Evolutionary conservation across 1,140 invertebrate species (phyloP).

Genomic region (Procambarus clarkii): DNA sequence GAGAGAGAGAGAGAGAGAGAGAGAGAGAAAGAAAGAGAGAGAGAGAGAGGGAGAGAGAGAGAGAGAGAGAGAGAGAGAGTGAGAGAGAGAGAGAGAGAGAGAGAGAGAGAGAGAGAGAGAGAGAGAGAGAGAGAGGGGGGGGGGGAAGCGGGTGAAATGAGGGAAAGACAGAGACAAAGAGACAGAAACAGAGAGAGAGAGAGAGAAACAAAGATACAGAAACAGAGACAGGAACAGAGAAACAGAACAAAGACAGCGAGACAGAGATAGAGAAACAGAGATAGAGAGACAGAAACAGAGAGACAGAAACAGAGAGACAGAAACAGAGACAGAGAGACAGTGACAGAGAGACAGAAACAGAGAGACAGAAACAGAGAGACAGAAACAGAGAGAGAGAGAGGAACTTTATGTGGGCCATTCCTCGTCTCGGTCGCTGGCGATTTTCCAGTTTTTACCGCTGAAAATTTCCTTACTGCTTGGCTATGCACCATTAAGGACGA

Average conservation of each 20-base stretch:
- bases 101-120: not conserved
- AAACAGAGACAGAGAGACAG: not conserved
- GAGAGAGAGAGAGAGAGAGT: not conserved
- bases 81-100: not conserved
- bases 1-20: not conserved
- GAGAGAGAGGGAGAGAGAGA: no score
- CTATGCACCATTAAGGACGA: constrained; percentile 65
- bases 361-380: not conserved
- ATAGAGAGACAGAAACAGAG: no score
- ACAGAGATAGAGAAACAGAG: no score
- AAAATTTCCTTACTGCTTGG: constrained; percentile 67
- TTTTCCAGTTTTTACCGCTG: constrained; percentile 61
- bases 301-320: not conserved
- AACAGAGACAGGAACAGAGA: no score
- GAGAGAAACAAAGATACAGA: no score
- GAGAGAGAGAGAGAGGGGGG: constrained; percentile 17
- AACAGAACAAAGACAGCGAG: no score
- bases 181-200: no score
- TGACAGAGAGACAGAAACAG: not conserved
- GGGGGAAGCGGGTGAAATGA: not conserved
- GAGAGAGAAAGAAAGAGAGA: not conserved
- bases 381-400: not conserved
- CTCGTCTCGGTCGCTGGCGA: not conserved
- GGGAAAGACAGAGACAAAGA: not conserved
- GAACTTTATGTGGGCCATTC: not conserved